Conservation (phyloP, 2,888 invertebrate genomes). For the Buathra laborator region DNA sequence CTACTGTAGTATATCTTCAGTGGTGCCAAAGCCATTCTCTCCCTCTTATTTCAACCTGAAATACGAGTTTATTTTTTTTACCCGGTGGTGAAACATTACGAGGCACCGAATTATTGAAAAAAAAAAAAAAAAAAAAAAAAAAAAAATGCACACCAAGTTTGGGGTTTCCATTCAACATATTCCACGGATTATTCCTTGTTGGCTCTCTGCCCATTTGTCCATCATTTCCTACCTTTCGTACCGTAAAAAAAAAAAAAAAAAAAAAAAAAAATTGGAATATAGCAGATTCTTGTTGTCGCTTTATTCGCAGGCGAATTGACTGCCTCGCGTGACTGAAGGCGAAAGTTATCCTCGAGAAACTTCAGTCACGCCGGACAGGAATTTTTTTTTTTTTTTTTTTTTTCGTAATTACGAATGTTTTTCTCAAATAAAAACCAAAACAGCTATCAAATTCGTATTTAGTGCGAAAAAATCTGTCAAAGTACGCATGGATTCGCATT, state of each 20-base stretch:
- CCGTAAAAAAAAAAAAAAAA: background rate
- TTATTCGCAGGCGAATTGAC: background rate
- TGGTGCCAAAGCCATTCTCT: background rate
- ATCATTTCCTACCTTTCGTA: conserved; percentile 18
- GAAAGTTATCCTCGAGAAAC: background rate
- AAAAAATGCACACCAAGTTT: conserved; percentile 41
- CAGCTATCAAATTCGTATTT: background rate
- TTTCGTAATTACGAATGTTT: background rate
- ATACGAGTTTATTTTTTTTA: background rate
- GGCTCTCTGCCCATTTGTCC: conserved; percentile 58
- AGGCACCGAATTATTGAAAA: background rate
- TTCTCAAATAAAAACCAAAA: background rate
- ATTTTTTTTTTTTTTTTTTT: background rate
- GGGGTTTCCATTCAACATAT: conserved; percentile 39
- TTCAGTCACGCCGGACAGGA: background rate
- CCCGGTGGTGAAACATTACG: conserved; percentile 6
- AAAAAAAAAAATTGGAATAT: background rate
- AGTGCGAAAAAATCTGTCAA: background rate
- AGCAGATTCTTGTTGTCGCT: background rate
- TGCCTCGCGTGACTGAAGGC: conserved; percentile 1
- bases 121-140: background rate
- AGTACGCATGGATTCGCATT: background rate
- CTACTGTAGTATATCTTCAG: background rate
- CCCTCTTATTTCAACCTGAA: background rate
- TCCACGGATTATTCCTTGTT: conserved; percentile 51